Evolutionary conservation across 2,113 vertebrate species (phyloP), one percentile per base, ranked within the genome.

Genomic region (Hiodon alosoides): DNA sequence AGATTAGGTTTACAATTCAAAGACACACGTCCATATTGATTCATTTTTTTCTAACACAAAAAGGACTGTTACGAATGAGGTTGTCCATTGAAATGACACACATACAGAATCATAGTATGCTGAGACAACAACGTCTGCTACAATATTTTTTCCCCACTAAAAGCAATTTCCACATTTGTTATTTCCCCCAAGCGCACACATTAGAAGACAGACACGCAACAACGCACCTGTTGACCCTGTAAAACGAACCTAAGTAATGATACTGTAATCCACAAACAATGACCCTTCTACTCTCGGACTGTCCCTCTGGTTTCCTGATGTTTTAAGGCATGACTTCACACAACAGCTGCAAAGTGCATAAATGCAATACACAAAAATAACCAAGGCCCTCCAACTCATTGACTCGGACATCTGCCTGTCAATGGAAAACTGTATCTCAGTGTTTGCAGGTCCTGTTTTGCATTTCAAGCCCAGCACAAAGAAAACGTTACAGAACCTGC

Each of bases 291-390:
- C 52, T 3, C 57, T 8, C 10, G 11, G 54, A n/a, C 2, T 72
- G 71, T 51, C 13, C 7, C 16, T 48, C 55, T 47, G 14, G 5
- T 62, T 13, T 51, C 46, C 59, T 62, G 47, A 11, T 72, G 7
- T 14, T 48, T 46, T 59, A 4, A 5, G 47, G 16, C 13, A 55
- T 57, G 31, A 67, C 17, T 64, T 11, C 11, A 47, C 16, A 57
- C 66, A 75, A 67, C 66, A 69, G 74, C 74, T 75, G 57, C 57
- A 59, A n/a, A 14, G n/a, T 14, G n/a, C 67, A 17, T 16, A 57
- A 50, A 52, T 52, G 54, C 65, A 31, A n/a, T 31, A n/a, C n/a
- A 60, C n/a, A 51, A 47, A 61, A 75, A 52, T 61, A 69, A 68
- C 74, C 55, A n/a, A 52, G 17, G 47, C 31, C 31, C 17, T 48